Conservation (phyloP, 1,140 invertebrate genomes). For the Drosophila leontia region DNA sequence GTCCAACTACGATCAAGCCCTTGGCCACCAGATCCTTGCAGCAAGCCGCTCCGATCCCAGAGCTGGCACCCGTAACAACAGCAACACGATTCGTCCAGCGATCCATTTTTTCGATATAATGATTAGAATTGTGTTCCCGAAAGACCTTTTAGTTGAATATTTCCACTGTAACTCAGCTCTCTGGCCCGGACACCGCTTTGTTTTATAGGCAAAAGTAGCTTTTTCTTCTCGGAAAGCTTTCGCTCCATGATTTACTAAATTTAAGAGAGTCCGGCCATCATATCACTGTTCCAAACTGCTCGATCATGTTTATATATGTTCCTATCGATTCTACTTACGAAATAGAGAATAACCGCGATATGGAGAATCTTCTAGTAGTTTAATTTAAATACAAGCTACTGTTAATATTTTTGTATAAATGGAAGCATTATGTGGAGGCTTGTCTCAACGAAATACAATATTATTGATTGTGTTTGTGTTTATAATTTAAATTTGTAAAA, state of each 20-base stretch:
- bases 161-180: neutral
- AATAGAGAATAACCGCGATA: neutral
- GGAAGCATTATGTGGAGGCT: neutral
- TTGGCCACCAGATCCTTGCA: slow-evolving; percentile 84
- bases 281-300: neutral
- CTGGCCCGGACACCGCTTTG: too few relatives aligned
- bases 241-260: neutral
- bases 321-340: neutral
- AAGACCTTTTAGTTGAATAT: neutral
- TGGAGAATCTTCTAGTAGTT: neutral
- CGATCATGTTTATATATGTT: neutral
- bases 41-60: slow-evolving; percentile 86
- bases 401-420: neutral
- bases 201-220: neutral
- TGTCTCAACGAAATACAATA: too few relatives aligned
- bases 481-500: neutral
- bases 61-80: slow-evolving; percentile 84
- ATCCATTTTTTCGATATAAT: slow-evolving; percentile 22
- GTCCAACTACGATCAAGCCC: slow-evolving; percentile 88
- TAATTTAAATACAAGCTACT: neutral
- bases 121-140: neutral
- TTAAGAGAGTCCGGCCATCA: neutral
- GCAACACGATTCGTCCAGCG: slow-evolving; percentile 75
- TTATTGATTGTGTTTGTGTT: neutral
- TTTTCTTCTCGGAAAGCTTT: neutral